These are phyloP conservation scores for Heliconius hortense DNA, from an alignment of 2,888 invertebrate species.

Conservation along the genomic window DNA sequence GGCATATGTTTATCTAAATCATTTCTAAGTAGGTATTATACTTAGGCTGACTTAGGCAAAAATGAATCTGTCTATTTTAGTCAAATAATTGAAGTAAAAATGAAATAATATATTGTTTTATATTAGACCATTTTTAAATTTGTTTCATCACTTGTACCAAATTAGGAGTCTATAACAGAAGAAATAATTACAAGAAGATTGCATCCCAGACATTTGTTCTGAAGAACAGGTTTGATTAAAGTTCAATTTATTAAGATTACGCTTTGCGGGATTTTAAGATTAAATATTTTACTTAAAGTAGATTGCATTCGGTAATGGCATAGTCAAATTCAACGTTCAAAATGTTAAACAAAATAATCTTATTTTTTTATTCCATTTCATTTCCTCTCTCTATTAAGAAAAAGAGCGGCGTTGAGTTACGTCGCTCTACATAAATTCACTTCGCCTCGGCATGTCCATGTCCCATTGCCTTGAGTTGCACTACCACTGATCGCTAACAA, in stretches of 20 bases:
- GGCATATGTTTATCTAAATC: no score
- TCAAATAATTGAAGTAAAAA: no score
- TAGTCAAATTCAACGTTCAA: not conserved
- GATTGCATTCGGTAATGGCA: not conserved
- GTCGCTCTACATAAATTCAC: no score
- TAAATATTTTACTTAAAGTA: slow-evolving; percentile 19
- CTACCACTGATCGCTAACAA: not conserved
- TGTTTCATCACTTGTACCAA: slow-evolving; percentile 31
- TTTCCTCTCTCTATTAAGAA: no score
- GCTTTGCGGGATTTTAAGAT: slow-evolving; percentile 14
- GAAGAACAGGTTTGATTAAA: slow-evolving; percentile 30
- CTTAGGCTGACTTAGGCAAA: no score
- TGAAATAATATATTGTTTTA: not conserved
- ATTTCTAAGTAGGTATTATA: no score
- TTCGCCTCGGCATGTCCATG: no score
- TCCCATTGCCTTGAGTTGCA: not conserved
- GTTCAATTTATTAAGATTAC: slow-evolving; percentile 27
- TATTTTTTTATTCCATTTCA: no score
- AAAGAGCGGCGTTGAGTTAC: no score
- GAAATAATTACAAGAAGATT: slow-evolving; percentile 33
- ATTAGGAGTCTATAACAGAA: slow-evolving; percentile 30
- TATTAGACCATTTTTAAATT: slow-evolving; percentile 24
- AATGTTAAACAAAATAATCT: no score
- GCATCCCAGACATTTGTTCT: slow-evolving; percentile 30
- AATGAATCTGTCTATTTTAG: no score